A percentile compares a stretch with the other conserved stretches of the same genome.
These are phyloP conservation scores for Remorina albescens DNA, from an alignment of 2,797 vertebrate species.

Conservation along the genomic window DNA sequence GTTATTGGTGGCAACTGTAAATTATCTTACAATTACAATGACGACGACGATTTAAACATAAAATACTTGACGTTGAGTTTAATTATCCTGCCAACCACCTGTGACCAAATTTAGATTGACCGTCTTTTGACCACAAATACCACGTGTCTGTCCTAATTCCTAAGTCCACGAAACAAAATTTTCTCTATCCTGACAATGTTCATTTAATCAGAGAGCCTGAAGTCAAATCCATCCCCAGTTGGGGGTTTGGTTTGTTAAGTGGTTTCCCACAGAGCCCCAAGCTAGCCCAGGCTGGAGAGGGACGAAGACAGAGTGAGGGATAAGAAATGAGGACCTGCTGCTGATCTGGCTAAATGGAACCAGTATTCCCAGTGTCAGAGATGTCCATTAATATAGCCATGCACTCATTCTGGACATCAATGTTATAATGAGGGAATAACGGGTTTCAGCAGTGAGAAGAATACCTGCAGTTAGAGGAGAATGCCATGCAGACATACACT, in stretches of 20 bases:
- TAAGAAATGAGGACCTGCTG: conserved; percentile 65
- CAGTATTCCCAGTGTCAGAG: conserved; percentile 74
- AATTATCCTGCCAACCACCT: conserved; percentile 1
- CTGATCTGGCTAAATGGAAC: conserved; percentile 67
- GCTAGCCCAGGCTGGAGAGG: conserved; percentile 72
- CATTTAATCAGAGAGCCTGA: conserved; percentile 89
- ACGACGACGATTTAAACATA: not conserved
- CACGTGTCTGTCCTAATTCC: conserved; percentile 62
- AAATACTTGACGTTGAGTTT: not conserved
- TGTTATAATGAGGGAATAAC: conserved; percentile 77
- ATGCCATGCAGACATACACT: conserved; percentile 59
- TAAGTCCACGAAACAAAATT: conserved; percentile 82
- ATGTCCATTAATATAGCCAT: conserved; percentile 76
- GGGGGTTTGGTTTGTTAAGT: conserved; percentile 89
- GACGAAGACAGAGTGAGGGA: conserved; percentile 80
- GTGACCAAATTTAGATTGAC: conserved; percentile 17
- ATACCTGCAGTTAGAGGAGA: conserved; percentile 87
- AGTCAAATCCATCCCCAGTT: conserved; percentile 89
- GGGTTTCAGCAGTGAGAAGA: conserved; percentile 72
- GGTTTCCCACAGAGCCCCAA: conserved; percentile 91
- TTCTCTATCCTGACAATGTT: conserved; percentile 89
- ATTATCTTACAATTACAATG: too few species aligned
- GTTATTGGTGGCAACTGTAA: not conserved
- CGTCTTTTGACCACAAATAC: conserved; percentile 24
- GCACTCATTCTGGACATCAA: conserved; percentile 43